These are phyloP conservation scores for Aricia artaxerxes DNA, from an alignment of 2,888 invertebrate species.

Conservation along the genomic window DNA sequence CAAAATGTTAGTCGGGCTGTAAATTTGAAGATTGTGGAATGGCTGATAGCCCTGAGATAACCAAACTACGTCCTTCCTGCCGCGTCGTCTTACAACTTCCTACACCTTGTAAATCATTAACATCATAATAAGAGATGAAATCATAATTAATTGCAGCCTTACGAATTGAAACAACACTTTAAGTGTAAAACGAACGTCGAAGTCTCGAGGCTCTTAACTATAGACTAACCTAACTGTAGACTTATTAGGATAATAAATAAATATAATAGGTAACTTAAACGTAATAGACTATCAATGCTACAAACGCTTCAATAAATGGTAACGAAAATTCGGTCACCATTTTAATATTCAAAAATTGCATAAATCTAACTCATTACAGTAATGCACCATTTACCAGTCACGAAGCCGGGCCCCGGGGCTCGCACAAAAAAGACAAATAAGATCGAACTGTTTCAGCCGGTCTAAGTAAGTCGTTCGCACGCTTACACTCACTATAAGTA, in stretches of 20 bases:
- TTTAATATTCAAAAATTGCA: conserved; percentile 17
- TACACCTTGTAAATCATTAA: conserved; percentile 40
- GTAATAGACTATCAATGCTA: too few species aligned
- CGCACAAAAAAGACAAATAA: conserved; percentile 58
- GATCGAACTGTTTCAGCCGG: not conserved
- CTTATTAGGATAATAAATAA: too few species aligned
- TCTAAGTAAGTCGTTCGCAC: conserved; percentile 63
- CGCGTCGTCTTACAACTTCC: conserved; percentile 51
- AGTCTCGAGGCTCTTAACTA: too few species aligned
- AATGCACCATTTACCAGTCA: conserved; percentile 76
- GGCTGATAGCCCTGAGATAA: conserved; percentile 72
- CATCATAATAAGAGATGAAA: not conserved
- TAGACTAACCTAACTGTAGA: too few species aligned
- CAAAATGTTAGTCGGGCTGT: conserved; percentile 17
- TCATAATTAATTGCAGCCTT: conserved; percentile 7
- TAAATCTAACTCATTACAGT: conserved; percentile 47
- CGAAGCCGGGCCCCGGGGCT: conserved; percentile 67
- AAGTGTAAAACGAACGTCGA: not conserved
- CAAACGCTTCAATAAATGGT: not conserved
- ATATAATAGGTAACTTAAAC: too few species aligned
- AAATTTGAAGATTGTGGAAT: conserved; percentile 46
- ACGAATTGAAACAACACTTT: not conserved
- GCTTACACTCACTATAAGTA: conserved; percentile 40
- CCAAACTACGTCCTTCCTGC: conserved; percentile 68
- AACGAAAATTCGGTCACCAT: not conserved